Evolutionary conservation across 1,140 invertebrate genomes (phyloP).

Genomic region (Drosophila triauraria): DNA sequence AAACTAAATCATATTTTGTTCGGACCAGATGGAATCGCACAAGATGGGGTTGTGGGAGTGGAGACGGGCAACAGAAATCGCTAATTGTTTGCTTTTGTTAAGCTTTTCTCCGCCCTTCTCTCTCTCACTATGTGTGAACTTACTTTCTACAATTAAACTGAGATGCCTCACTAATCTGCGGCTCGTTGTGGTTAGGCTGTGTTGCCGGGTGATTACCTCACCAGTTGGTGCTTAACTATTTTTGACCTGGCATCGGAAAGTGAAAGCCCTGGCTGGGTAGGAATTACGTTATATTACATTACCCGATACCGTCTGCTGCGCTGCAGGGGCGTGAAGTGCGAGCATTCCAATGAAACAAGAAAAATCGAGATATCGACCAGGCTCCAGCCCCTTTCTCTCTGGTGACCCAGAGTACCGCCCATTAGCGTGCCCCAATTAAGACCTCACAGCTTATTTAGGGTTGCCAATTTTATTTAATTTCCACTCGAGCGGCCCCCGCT

Average conservation of each 20-base stretch:
- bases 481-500: slow-evolving; percentile 16
- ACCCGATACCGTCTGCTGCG: neutral
- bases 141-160: slow-evolving; percentile 72
- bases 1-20: slow-evolving; percentile 70
- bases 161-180: slow-evolving; percentile 49
- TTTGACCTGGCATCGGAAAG: slow-evolving; percentile 21
- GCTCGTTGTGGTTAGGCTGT: slow-evolving; percentile 17
- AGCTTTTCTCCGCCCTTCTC: slow-evolving; percentile 9
- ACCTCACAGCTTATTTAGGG: slow-evolving; percentile 65
- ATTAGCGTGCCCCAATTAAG: slow-evolving; percentile 60
- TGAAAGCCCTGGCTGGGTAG: slow-evolving; percentile 31
- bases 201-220: slow-evolving; percentile 43
- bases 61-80: slow-evolving; percentile 26
- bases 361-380: slow-evolving; percentile 27
- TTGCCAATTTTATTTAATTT: slow-evolving; percentile 79
- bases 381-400: too few relatives aligned
- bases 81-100: slow-evolving; percentile 78
- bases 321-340: slow-evolving; percentile 4
- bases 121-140: neutral
- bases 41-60: neutral
- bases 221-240: slow-evolving; percentile 12
- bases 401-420: slow-evolving; percentile 13
- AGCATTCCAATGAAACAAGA: slow-evolving; percentile 38
- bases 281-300: slow-evolving; percentile 22
- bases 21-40: slow-evolving; percentile 15